Base-by-base conservation (phyloP, 2,888 invertebrate genomes). In the Mimas tiliae region DNA sequence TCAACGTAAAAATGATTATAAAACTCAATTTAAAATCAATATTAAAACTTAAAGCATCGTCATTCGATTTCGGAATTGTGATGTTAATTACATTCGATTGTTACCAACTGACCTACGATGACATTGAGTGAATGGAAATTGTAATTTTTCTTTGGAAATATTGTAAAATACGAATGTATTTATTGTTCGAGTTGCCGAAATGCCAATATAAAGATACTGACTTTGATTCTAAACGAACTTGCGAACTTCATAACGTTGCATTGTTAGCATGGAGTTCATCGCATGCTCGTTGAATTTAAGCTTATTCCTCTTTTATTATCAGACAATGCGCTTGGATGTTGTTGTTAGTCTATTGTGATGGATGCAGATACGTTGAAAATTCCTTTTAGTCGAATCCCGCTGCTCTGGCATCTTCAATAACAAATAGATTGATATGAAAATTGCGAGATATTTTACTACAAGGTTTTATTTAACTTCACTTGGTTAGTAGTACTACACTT, bases 111-210 rank as follows among this genome's bases (percentile, higher is more conserved):
- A n/a, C n/a, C n/a, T n/a, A n/a, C n/a, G n/a, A 71, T 34, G 34
- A 67, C 62, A 67, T 63, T 62, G 62, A 45, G 55, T 64, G 63
- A 72, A 74, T 69, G 70, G 70, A 67, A 73, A 74, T 76, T 72
- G 73, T 74, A 74, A 76, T 79, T 79, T 76, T 74, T 73, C 75
- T 79, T 77, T 73, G 73, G 78, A 74, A 73, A 68, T 55, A 58
- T 19, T 42, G 19, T 16, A 16, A n/a, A 34, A 42, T 38, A 38
- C 16, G 53, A n/a, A 7, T 12, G 34, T 16, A 58, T 19, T 42
- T 38, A 58, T 19, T 42, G 42, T 58, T 42, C 58, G 58, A 42
- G 65, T 69, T 19, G 19, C 16, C 58, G 19, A 58, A 38, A 38
- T 19, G 12, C 38, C 58, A 19, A 58, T 38, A 11, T 14, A 19